Evolutionary conservation across 1,140 invertebrate genomes (phyloP).

Genomic region (Agraylea sexmaculata): DNA sequence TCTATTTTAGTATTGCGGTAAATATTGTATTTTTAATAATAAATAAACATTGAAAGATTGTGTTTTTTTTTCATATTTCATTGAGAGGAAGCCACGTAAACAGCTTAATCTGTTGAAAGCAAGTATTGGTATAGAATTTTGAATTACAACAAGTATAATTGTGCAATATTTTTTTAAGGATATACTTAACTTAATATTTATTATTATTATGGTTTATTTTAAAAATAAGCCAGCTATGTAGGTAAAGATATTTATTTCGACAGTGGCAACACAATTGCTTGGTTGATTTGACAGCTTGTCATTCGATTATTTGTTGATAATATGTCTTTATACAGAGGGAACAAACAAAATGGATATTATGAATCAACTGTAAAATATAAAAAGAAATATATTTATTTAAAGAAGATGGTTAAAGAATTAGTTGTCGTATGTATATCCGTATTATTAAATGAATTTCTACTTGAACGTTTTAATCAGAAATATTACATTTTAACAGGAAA

Average conservation of each 20-base stretch:
- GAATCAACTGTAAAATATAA: constrained; percentile 37
- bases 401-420: constrained; percentile 39
- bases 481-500: constrained; percentile 46
- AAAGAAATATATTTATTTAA: constrained; percentile 41
- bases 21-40: neutral
- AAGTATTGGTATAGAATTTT: no score
- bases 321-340: no score
- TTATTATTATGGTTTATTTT: constrained; percentile 11
- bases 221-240: no score
- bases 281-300: no score
- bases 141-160: no score
- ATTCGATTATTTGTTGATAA: constrained; percentile 13
- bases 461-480: constrained; percentile 3
- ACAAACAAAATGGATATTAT: constrained; percentile 19
- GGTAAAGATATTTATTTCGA: no score
- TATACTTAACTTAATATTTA: constrained; percentile 2
- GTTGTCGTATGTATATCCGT: constrained; percentile 38
- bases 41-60: no score
- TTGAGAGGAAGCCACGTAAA: no score
- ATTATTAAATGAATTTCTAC: constrained; percentile 4
- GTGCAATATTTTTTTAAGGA: no score
- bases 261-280: no score
- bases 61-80: no score
- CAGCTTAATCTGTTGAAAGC: no score
- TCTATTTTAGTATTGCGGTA: neutral